A percentile compares a stretch with the other conserved stretches of the same genome.
phyloP scores from a whole-genome alignment of 2,113 vertebrate genomes.

The Centrocercus urophasianus region DNA sequence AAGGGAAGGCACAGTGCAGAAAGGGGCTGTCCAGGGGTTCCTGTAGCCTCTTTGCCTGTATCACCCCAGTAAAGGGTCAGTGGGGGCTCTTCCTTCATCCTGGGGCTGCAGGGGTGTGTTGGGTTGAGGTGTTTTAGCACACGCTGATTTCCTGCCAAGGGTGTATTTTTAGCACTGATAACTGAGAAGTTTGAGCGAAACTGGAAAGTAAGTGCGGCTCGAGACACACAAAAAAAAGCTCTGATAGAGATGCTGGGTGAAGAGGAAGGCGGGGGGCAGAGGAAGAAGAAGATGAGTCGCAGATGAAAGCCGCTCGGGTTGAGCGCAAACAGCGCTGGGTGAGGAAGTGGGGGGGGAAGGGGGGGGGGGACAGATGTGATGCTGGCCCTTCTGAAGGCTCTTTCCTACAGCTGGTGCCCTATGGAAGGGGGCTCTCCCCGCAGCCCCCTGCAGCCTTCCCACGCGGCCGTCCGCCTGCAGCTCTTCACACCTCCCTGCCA shows the following conservation, averaged over 20 bases:
- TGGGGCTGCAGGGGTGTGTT: not conserved
- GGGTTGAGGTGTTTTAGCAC: conserved; percentile 4
- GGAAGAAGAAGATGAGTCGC: not conserved
- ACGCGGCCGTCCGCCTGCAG: conserved; percentile 35
- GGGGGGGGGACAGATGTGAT: not conserved
- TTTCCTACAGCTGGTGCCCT: not conserved
- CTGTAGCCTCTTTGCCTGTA: not conserved
- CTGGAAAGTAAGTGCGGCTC: not conserved
- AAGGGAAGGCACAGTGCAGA: not conserved
- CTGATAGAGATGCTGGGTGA: not conserved
- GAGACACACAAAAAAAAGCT: not conserved
- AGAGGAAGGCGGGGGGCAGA: not conserved
- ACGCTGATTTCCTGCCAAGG: not conserved
- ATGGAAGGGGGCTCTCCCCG: not conserved
- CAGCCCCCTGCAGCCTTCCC: conserved; percentile 38
- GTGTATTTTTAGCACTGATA: conserved; percentile 50
- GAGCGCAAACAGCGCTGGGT: not conserved
- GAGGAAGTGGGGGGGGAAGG: too few species aligned
- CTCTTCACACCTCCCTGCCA: conserved; percentile 56
- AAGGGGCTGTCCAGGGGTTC: not conserved
- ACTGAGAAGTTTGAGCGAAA: not conserved
- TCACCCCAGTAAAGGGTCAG: not conserved
- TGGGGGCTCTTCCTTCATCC: not conserved
- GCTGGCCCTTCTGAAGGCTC: accelerated
- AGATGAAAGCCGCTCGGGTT: not conserved